Percentiles rank a stretch among this genome's conserved stretches.
Evolutionary conservation across 2,113 vertebrate genomes (phyloP).

Genomic region (Ginglymostoma cirratum): DNA sequence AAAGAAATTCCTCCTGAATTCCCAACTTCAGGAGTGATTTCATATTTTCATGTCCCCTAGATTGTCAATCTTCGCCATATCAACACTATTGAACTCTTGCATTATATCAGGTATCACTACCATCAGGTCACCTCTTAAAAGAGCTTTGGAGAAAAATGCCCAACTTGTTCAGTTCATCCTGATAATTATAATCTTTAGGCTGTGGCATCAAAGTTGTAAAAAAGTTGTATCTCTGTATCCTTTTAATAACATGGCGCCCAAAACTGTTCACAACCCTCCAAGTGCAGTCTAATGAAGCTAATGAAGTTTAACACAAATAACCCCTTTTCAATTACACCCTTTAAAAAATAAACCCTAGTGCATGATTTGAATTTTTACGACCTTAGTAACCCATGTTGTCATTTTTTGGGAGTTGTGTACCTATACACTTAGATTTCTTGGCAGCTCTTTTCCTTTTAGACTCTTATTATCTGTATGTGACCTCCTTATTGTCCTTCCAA

Average conservation of each 20-base stretch:
- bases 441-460: not conserved
- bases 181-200: too few species aligned
- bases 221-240: too few species aligned
- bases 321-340: not conserved
- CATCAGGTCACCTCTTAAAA: too few species aligned
- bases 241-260: not conserved
- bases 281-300: not conserved
- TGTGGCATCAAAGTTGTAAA: too few species aligned
- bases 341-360: not conserved
- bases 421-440: not conserved
- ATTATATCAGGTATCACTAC: too few species aligned
- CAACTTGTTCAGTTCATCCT: too few species aligned
- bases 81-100: too few species aligned
- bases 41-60: too few species aligned
- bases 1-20: too few species aligned
- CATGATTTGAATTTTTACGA: not conserved
- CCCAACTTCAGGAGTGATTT: too few species aligned
- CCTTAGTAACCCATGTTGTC: not conserved
- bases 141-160: too few species aligned
- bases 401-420: not conserved
- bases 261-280: not conserved
- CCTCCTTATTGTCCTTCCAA: not conserved
- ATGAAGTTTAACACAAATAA: not conserved
- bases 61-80: too few species aligned
- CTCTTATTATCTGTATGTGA: not conserved